These are phyloP conservation scores for Nestor notabilis DNA, from an alignment of 2,113 vertebrate genomes.

Conservation along the genomic window DNA sequence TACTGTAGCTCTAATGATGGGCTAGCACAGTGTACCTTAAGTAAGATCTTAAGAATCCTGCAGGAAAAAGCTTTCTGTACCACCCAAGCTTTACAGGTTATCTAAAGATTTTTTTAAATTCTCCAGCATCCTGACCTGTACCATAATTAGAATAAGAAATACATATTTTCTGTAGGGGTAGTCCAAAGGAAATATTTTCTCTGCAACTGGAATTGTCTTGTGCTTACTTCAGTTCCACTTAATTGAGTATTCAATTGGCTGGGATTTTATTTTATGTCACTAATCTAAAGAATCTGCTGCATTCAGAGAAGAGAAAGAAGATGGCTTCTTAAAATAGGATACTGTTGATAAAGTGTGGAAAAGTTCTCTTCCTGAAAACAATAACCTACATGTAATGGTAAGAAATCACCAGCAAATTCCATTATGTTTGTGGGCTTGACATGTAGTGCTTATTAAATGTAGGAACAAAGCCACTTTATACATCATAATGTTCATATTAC, in stretches of 20 bases:
- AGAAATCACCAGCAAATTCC: conserved; percentile 80
- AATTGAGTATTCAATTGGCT: not conserved
- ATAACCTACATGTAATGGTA: conserved; percentile 78
- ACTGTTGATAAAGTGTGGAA: conserved; percentile 66
- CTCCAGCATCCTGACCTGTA: not conserved
- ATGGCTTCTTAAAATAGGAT: conserved; percentile 68
- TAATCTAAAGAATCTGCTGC: conserved; percentile 43
- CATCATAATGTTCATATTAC: conserved; percentile 85
- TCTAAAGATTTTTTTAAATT: not conserved
- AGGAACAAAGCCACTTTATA: conserved; percentile 90
- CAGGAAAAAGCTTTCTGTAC: not conserved
- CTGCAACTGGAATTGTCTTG: not conserved
- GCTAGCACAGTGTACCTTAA: not conserved
- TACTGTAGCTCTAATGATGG: not conserved
- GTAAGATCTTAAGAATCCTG: not conserved
- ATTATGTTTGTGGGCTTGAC: conserved; percentile 82
- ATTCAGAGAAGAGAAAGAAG: conserved; percentile 11
- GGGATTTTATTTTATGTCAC: conserved; percentile 60
- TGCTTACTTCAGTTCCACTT: not conserved
- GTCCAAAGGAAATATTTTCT: not conserved
- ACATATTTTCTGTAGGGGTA: not conserved
- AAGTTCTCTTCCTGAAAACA: conserved; percentile 73
- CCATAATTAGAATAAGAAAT: not conserved
- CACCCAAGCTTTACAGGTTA: rapidly evolving
- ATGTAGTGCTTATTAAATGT: conserved; percentile 90